These are phyloP conservation scores for Caenorhabditis inopinata DNA, from an alignment of 1,140 invertebrate species.

Conservation along the genomic window DNA sequence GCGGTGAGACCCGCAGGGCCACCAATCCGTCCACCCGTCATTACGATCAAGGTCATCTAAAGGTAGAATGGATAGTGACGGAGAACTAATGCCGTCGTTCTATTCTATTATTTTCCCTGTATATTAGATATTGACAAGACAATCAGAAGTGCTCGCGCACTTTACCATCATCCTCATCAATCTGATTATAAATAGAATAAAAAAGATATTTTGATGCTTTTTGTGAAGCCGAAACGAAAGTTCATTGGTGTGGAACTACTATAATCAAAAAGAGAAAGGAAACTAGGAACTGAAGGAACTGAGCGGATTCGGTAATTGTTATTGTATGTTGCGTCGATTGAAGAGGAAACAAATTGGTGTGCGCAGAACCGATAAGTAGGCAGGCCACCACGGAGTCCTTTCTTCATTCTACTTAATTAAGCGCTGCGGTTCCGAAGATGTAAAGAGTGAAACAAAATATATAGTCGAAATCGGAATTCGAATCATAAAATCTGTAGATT, in stretches of 20 bases:
- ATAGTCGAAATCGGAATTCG: too few relatives aligned
- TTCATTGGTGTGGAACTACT: neutral
- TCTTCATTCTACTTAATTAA: neutral
- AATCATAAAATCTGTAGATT: too few relatives aligned
- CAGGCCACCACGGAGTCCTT: neutral
- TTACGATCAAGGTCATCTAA: constrained; percentile 22
- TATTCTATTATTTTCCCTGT: neutral
- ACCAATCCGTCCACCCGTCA: constrained; percentile 21
- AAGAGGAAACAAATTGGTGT: constrained; percentile 29
- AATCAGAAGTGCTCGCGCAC: constrained; percentile 9
- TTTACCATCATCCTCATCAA: neutral
- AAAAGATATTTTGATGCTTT: constrained; percentile 3
- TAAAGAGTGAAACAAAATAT: neutral
- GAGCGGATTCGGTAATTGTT: constrained; percentile 9
- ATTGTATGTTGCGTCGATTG: constrained; percentile 25
- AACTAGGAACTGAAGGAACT: neutral
- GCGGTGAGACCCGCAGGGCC: constrained; percentile 23
- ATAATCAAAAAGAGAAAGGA: neutral
- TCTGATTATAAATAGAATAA: neutral
- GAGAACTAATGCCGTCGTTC: constrained; percentile 11
- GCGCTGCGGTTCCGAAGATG: neutral
- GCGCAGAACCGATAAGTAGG: constrained; percentile 21
- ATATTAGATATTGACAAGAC: neutral
- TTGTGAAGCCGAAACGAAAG: neutral
- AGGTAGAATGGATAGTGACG: neutral